Base-by-base conservation (phyloP, 1,140 invertebrate genomes). In the Heliothis subflexa region DNA sequence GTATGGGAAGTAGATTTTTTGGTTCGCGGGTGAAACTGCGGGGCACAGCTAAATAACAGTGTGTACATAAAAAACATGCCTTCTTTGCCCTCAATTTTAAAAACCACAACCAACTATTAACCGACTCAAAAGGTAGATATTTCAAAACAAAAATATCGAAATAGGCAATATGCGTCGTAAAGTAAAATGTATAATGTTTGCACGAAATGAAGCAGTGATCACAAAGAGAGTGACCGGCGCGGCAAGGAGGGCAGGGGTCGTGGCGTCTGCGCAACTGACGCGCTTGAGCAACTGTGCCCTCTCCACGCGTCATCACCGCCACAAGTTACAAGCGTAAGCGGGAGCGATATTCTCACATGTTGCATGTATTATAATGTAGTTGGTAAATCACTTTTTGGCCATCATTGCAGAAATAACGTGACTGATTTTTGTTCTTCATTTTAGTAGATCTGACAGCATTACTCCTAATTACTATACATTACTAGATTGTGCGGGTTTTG, bases 241-340 rank as follows among this genome's bases (percentile, higher is more conserved):
- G 3, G 21, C 28, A 50, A 14, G 21, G 57, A 68, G 61, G 74
- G 74, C 74, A 77, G 74, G 57, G 74, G 74, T 77, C 74, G 28
- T 71, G 68, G 68, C 68, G 71, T 11, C 49, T 68, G 74, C 74
- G 74, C 74, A 77, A 77, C 71, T 11, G 13, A 33, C 47, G n/a
- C 50, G 33, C 16, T 45, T 77, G 62, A 68, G 61, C 28, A 66
- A 77, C 62, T 12, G 28, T 52, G 50, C 74, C 25, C 74, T 77
- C 62, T 77, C 55, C 74, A 68, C 33, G 25, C 50, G 57, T 54
- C 13, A 57, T 9, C 3, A 47, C 11, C 14, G 33, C 12, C n/a
- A 10, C n/a, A 55, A 64, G 12, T 25, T 0, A 21, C 13, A 25
- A 18, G 28, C n/a, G 33, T 16, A 4, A 25, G 33, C 50, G 62